Conservation (phyloP, 2,888 invertebrate species). For the Mellilla xanthometata region DNA sequence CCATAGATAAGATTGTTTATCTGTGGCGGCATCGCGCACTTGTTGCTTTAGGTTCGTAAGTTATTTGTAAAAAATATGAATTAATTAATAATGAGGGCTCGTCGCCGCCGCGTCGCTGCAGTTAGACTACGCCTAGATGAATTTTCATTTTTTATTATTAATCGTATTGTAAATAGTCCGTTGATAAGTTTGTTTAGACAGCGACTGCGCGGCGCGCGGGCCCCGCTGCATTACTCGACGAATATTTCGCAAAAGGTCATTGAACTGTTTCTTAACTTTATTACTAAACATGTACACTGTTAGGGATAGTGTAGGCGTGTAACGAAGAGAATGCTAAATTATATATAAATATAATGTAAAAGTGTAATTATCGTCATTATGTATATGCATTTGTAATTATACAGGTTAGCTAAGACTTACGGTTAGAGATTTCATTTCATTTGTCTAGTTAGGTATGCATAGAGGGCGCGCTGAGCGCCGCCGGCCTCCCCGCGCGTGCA, state of each 20-base stretch:
- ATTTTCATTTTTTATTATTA: conserved; percentile 26
- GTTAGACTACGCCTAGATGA: conserved; percentile 27
- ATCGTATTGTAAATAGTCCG: conserved; percentile 28
- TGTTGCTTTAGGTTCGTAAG: conserved; percentile 17
- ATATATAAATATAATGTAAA: conserved; percentile 77
- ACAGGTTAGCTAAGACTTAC: conserved; percentile 70
- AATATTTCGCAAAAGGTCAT: conserved; percentile 14
- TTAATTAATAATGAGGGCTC: background rate
- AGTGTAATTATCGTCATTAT: conserved; percentile 66
- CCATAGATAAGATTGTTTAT: too few species aligned
- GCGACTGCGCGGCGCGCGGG: conserved; percentile 11
- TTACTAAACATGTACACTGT: conserved; percentile 47
- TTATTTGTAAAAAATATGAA: conserved; percentile 3
- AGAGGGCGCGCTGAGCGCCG: conserved; percentile 17
- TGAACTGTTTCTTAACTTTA: conserved; percentile 30
- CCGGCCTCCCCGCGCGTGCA: conserved; percentile 18
- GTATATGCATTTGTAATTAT: conserved; percentile 81
- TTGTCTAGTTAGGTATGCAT: conserved; percentile 54
- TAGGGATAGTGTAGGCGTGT: conserved; percentile 26
- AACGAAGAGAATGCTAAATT: conserved; percentile 34
- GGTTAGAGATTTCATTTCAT: conserved; percentile 65
- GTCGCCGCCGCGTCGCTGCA: background rate
- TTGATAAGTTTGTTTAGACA: conserved; percentile 26
- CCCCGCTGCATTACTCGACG: conserved; percentile 17
- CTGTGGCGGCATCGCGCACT: too few species aligned